Base-by-base conservation (phyloP, 2,797 vertebrate species). In the Acipenser transmontanus region DNA sequence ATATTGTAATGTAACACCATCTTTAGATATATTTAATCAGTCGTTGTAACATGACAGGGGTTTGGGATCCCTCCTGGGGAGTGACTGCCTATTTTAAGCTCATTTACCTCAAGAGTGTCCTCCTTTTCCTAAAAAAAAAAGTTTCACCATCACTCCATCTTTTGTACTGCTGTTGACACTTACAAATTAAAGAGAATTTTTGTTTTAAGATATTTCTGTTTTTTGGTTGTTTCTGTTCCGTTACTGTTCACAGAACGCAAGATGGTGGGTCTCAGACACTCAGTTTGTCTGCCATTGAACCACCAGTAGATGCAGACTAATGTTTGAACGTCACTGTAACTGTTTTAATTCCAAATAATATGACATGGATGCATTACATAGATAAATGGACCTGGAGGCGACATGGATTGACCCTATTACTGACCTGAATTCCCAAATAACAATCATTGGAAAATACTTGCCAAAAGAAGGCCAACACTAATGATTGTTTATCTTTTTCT, bases 151-250 rank as follows among this genome's bases (percentile, higher is more conserved):
- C 96, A 98, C 96, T 98, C 95, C 96, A 98, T 98, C 94, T 99
- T 98, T 99, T 99, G 96, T 99, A 99, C 97, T 98, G 96, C 94
- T 99, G 96, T 98, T 95, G 94, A 99, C 97, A 98, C 96, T 96
- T 95, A 98, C 91, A 94, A 94, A 99, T 98, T 99, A 99, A 99
- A 99, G 94, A 98, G 93, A 95, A 93, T 94, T 98, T 98, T 98
- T 98, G 95, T 98, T 98, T 98, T 95, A 98, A 85, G 84, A 89
- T 70, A 78, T 52, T 76, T 34, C 34, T 78, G 77, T 66, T 80
- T 78, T 78, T 78, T 71, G 80, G 60, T 69, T 76, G 34, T 66
- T 79, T 76, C 73, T 66, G 47, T 64, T 73, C 49, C 13, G 8
- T 59, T 63, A 61, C 7, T 66, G 62, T 4, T 0, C 34, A 4